These are phyloP conservation scores for Hirtodrosophila alboralis DNA, from an alignment of 2,888 invertebrate species.

Conservation along the genomic window DNA sequence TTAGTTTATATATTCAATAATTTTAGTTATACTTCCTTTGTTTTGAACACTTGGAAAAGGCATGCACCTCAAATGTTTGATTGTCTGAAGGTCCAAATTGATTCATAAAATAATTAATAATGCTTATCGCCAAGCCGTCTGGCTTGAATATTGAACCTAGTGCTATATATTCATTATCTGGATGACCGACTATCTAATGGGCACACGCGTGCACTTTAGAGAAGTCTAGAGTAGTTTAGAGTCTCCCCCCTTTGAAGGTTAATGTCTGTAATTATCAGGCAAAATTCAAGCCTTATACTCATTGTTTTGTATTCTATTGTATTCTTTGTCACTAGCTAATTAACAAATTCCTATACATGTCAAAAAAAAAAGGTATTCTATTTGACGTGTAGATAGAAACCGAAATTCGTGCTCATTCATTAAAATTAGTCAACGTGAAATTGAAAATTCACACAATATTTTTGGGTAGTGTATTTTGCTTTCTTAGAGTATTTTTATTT, in stretches of 20 bases:
- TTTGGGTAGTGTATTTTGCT: neutral
- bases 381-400: slow-evolving; percentile 40
- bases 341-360: slow-evolving; percentile 60
- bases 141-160: slow-evolving; percentile 34
- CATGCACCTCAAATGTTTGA: slow-evolving; percentile 5
- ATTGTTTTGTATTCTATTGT: slow-evolving; percentile 36
- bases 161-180: slow-evolving; percentile 29
- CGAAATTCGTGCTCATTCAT: slow-evolving; percentile 58
- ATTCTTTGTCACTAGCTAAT: slow-evolving; percentile 49
- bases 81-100: slow-evolving; percentile 49
- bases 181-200: slow-evolving; percentile 33
- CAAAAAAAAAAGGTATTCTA: slow-evolving; percentile 39
- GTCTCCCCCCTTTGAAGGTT: slow-evolving; percentile 7
- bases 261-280: slow-evolving; percentile 3
- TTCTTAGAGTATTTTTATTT: neutral
- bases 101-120: slow-evolving; percentile 24
- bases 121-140: slow-evolving; percentile 67
- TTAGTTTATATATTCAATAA: too few species aligned
- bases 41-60: slow-evolving; percentile 1
- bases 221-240: too few species aligned
- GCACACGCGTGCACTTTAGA: slow-evolving; percentile 31
- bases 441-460: slow-evolving; percentile 53
- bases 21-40: slow-evolving; percentile 8
- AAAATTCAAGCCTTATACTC: slow-evolving; percentile 1
- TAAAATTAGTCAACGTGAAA: slow-evolving; percentile 66